phyloP scores from a whole-genome alignment of 1,140 invertebrate species.

The Kradibia gibbosae region DNA sequence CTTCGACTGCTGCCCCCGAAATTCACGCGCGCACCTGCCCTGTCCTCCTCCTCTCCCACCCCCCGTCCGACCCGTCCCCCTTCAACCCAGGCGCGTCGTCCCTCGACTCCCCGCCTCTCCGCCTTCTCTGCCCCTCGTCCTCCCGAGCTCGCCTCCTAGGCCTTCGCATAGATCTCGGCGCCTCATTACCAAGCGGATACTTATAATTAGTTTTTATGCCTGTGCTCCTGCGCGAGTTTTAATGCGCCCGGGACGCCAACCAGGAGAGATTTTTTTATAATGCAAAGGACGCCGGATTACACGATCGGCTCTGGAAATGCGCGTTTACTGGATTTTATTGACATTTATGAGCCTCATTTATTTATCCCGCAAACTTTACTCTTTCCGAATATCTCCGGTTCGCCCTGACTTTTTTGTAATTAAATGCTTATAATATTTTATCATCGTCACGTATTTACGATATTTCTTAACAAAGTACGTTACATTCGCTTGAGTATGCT shows the following conservation, averaged over 20 bases:
- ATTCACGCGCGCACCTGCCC: background rate
- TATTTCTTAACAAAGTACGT: background rate
- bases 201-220: constrained; percentile 49
- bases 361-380: background rate
- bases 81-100: background rate
- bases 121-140: background rate
- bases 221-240: constrained; percentile 16
- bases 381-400: background rate
- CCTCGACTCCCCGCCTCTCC: no score
- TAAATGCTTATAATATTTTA: background rate
- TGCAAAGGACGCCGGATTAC: background rate
- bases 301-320: background rate
- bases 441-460: background rate
- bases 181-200: constrained; percentile 47
- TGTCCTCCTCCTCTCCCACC: background rate
- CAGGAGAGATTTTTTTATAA: constrained; percentile 1
- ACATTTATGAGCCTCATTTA: background rate
- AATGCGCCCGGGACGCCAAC: background rate
- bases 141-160: background rate
- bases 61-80: background rate
- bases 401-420: background rate
- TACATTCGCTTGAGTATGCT: background rate
- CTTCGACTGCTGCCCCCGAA: background rate
- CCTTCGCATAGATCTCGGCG: constrained; percentile 28
- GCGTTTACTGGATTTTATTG: constrained; percentile 17